These are phyloP conservation scores for Brachycybe producta DNA, from an alignment of 2,888 invertebrate species.

Conservation along the genomic window DNA sequence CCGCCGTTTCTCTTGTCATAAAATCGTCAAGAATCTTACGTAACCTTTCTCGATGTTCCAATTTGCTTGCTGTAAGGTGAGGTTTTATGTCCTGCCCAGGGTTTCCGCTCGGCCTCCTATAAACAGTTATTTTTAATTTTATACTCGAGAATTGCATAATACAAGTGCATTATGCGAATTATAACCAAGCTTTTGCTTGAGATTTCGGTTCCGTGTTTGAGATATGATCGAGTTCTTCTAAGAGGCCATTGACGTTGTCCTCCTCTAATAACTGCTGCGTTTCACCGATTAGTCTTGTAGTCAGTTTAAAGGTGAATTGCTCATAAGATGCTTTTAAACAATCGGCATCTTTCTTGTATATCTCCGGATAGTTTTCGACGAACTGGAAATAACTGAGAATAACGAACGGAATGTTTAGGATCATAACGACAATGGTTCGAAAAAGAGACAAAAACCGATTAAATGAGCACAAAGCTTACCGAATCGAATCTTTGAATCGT, in stretches of 20 bases:
- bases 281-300: not conserved
- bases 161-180: not conserved
- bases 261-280: not conserved
- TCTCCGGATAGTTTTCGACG: not conserved
- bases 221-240: not conserved
- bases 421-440: no score
- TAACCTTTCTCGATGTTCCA: constrained; percentile 1
- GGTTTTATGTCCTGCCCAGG: constrained; percentile 9
- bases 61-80: constrained; percentile 7
- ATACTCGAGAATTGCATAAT: not conserved
- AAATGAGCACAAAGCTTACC: not conserved
- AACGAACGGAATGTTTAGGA: no score
- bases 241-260: not conserved
- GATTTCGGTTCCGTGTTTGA: not conserved
- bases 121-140: not conserved
- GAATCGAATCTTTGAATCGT: not conserved
- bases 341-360: not conserved
- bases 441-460: no score
- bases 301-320: not conserved
- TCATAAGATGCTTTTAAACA: not conserved
- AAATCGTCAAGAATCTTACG: no score
- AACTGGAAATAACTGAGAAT: not conserved
- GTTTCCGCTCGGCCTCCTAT: constrained; percentile 17
- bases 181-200: not conserved
- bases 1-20: no score